Conservation (phyloP, 2,888 invertebrate species). For the Meghimatium bilineatum region DNA sequence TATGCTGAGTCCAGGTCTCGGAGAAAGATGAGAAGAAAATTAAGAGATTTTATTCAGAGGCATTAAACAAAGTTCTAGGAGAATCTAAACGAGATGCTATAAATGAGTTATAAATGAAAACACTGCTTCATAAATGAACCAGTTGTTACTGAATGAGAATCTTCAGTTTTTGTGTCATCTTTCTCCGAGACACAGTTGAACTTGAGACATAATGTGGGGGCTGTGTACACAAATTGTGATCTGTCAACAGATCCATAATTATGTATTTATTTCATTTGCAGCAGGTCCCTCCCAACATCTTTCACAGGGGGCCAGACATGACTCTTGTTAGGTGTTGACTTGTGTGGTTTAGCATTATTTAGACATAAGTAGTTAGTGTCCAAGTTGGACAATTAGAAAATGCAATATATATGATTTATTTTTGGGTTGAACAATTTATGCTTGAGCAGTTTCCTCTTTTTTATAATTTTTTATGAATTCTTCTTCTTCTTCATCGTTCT, state of each 20-base stretch:
- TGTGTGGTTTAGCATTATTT: slow-evolving; percentile 33
- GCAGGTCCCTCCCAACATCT: not conserved
- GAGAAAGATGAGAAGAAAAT: slow-evolving; percentile 10
- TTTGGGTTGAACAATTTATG: no score
- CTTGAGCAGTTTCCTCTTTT: no score
- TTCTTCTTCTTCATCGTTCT: no score
- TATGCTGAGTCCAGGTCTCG: not conserved
- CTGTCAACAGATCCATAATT: not conserved
- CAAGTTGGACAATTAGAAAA: no score
- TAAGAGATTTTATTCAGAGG: not conserved
- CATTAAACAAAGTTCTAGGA: not conserved
- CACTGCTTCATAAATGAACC: no score
- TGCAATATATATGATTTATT: no score
- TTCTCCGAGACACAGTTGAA: not conserved
- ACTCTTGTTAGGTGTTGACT: slow-evolving; percentile 15
- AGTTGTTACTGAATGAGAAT: slow-evolving; percentile 1
- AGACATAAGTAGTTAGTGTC: no score
- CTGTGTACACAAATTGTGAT: not conserved
- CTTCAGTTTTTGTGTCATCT: not conserved
- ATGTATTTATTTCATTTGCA: not conserved
- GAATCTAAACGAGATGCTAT: no score
- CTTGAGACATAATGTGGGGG: not conserved
- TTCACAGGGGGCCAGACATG: not conserved
- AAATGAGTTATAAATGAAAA: no score
- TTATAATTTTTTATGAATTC: no score